Conservation (phyloP, 35 echinoderm and acorn worm species). For the Diadema setosum region DNA sequence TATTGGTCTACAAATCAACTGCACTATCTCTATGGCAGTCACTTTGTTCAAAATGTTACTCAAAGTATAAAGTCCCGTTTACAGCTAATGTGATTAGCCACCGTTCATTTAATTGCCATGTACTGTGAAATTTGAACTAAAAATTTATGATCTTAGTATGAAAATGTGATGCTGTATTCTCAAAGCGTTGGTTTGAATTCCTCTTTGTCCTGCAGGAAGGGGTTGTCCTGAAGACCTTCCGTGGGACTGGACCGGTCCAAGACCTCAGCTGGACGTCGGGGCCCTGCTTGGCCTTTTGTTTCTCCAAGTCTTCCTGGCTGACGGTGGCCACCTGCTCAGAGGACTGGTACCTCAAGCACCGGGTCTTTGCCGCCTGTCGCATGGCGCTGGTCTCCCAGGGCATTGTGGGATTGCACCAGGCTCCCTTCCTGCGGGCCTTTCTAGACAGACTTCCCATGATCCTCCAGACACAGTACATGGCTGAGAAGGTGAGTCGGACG, state of each 20-base stretch:
- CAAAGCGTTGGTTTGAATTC: too few species aligned
- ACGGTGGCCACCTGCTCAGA: slow-evolving; percentile 65
- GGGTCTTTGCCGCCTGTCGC: slow-evolving; percentile 65
- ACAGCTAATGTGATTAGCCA: too few species aligned
- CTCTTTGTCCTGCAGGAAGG: slow-evolving; percentile 80
- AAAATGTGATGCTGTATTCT: too few species aligned
- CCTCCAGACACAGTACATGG: slow-evolving; percentile 86
- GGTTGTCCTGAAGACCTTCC: slow-evolving; percentile 67
- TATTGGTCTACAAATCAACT: too few species aligned
- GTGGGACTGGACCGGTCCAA: slow-evolving; percentile 56
- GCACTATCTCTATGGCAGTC: too few species aligned
- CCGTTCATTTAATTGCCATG: too few species aligned
- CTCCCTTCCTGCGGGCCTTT: slow-evolving; percentile 79
- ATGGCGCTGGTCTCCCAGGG: slow-evolving; percentile 76
- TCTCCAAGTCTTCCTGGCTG: slow-evolving; percentile 54
- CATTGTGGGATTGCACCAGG: slow-evolving; percentile 89
- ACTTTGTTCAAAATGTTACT: too few species aligned
- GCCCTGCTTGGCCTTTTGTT: slow-evolving; percentile 57
- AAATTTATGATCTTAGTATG: too few species aligned
- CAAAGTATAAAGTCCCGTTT: too few species aligned
- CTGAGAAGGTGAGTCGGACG: slow-evolving; percentile 77
- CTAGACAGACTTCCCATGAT: slow-evolving; percentile 86
- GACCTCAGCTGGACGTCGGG: slow-evolving; percentile 58
- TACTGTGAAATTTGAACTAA: too few species aligned
- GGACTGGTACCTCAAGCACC: slow-evolving; percentile 64